Evolutionary conservation across 2,113 vertebrate genomes (phyloP).

Genomic region (Aspidoscelis tigris): DNA sequence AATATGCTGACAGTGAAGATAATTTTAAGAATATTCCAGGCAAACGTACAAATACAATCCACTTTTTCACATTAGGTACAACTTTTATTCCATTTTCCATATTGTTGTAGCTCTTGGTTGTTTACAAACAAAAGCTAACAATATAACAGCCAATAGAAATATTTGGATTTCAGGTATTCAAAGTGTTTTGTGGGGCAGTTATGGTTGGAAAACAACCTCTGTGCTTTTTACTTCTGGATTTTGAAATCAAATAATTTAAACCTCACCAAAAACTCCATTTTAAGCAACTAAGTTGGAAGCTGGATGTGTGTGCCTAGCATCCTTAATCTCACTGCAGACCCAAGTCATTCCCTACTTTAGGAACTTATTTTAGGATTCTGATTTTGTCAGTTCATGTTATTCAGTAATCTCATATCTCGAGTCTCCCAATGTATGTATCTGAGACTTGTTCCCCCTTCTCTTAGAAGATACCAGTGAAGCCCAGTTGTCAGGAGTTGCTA

Average conservation of each 20-base stretch:
- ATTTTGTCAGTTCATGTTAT: too few relatives aligned
- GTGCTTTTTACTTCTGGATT: not conserved
- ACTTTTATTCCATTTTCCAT: not conserved
- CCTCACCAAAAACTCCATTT: not conserved
- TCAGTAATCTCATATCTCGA: slow-evolving; percentile 63
- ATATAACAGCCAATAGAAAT: too few relatives aligned
- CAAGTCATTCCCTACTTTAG: not conserved
- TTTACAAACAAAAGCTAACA: too few relatives aligned
- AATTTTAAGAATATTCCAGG: not conserved
- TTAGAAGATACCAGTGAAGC: too few relatives aligned
- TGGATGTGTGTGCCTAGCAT: not conserved
- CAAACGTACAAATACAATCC: not conserved
- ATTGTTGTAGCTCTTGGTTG: too few relatives aligned
- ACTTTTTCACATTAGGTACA: not conserved
- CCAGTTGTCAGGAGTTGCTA: too few relatives aligned
- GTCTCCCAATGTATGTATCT: too few relatives aligned
- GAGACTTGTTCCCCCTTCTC: too few relatives aligned
- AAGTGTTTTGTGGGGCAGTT: too few relatives aligned
- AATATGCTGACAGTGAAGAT: not conserved
- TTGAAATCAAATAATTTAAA: not conserved
- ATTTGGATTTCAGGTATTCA: too few relatives aligned
- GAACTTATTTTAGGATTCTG: not conserved
- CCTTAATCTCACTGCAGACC: too few relatives aligned
- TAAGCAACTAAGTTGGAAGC: not conserved
- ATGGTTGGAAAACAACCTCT: not conserved